These are phyloP conservation scores for Ormyrus labotus DNA, from an alignment of 2,888 invertebrate species.

Conservation along the genomic window DNA sequence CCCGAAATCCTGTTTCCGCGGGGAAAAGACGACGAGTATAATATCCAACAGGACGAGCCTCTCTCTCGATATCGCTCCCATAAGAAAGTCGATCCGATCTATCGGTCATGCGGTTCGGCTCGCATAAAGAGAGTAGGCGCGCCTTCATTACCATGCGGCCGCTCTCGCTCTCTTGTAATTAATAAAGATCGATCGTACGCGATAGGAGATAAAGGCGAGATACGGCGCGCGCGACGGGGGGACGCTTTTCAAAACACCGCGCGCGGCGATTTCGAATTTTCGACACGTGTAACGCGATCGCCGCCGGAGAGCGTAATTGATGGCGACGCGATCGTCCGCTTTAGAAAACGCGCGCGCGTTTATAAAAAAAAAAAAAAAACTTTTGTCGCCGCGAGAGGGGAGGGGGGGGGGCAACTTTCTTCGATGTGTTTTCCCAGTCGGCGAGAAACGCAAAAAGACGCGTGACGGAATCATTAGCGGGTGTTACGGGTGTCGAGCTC, in stretches of 20 bases:
- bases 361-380: too few relatives aligned
- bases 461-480: conserved; percentile 30
- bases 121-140: background rate
- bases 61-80: too few relatives aligned
- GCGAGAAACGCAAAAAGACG: background rate
- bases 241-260: background rate
- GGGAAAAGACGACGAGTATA: too few relatives aligned
- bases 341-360: background rate
- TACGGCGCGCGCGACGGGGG: background rate
- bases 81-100: conserved; percentile 32
- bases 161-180: conserved; percentile 20
- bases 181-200: conserved; percentile 45
- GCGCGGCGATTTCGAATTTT: background rate
- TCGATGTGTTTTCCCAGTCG: too few relatives aligned
- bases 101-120: background rate
- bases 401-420: background rate
- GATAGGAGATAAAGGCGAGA: conserved; percentile 2
- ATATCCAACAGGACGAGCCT: too few relatives aligned
- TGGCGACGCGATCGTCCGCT: conserved; percentile 3
- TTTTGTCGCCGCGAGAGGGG: too few relatives aligned
- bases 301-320: conserved; percentile 1
- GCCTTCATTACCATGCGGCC: conserved; percentile 8
- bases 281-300: background rate
- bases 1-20: too few relatives aligned
- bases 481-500: background rate